Base-by-base conservation (phyloP, 2,113 vertebrate genomes). In the Sinocyclocheilus grahami region DNA sequence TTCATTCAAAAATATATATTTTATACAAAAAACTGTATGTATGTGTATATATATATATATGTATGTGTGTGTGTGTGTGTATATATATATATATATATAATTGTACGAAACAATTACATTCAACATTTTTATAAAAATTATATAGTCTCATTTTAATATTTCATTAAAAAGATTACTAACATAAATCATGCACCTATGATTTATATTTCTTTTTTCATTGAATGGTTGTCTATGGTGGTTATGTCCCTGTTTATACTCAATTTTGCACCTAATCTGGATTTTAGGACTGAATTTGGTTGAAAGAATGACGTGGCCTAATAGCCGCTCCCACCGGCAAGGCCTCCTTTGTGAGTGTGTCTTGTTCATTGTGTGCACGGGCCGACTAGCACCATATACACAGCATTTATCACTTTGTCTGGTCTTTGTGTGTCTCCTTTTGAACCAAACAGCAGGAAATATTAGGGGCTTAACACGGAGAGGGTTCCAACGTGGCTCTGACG, bases 371-470 rank as follows among this genome's bases (percentile, higher is more conserved):
- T 78, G 20, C 62, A 5, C 24, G 46, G 85, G 48, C 87, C 16
- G 86, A 79, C 85, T 81, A 87, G 91, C 89, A 91, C 79, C 87
- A 82, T 81, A 24, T 87, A 83, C 85, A 58, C 84, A 53, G 86
- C 91, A 91, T 92, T 94, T 93, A 92, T 90, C 88, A 90, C 92
- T 92, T 92, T 92, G 92, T 93, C 89, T 86, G 67, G 51, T 90
- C 89, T 93, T 93, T 94, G 88, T 93, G 89, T 90, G 86, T 79
- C 71, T 67, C 83, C 39, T 63, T 83, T 83, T 83, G 46, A 18
- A 87, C 84, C 71, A 86, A 81, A 91, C 90, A 78, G 90, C 91
- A 86, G 90, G 92, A 94, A 94, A 94, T 94, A 95, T 94, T 94
- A 94, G 92, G 84, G 86, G 94, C 93, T 94, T 92, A 94, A 87